phyloP scores from a whole-genome alignment of 2,113 vertebrate genomes.

The Phaethon lepturus region DNA sequence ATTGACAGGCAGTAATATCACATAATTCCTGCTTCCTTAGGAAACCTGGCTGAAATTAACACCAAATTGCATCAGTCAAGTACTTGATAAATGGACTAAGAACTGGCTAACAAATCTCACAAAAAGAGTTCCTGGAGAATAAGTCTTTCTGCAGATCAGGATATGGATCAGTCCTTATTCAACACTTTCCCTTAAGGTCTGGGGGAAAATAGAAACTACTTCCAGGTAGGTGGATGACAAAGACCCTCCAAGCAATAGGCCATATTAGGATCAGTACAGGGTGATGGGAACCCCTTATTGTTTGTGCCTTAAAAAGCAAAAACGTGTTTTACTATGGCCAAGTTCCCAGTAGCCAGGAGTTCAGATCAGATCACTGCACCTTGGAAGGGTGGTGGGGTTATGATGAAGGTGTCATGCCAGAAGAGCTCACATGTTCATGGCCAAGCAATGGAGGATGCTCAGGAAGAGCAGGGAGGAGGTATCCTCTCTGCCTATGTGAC shows the following conservation, averaged over 20 bases:
- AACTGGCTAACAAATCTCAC: not conserved
- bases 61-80: not conserved
- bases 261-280: not conserved
- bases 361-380: not conserved
- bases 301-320: not conserved
- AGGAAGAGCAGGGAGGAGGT: not conserved
- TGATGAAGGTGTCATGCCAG: not conserved
- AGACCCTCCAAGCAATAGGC: not conserved
- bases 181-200: not conserved
- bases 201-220: not conserved
- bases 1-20: not conserved
- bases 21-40: not conserved
- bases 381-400: not conserved
- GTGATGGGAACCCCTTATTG: not conserved
- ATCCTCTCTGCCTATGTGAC: not conserved
- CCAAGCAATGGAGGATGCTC: not conserved
- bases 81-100: not conserved
- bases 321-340: accelerated
- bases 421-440: not conserved
- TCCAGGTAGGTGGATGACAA: not conserved
- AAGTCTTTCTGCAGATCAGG: not conserved
- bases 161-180: not conserved
- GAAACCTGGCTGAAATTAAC: not conserved
- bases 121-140: not conserved
- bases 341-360: not conserved